Conservation (phyloP, 2,797 vertebrate genomes). For the Sebastes goodei region DNA sequence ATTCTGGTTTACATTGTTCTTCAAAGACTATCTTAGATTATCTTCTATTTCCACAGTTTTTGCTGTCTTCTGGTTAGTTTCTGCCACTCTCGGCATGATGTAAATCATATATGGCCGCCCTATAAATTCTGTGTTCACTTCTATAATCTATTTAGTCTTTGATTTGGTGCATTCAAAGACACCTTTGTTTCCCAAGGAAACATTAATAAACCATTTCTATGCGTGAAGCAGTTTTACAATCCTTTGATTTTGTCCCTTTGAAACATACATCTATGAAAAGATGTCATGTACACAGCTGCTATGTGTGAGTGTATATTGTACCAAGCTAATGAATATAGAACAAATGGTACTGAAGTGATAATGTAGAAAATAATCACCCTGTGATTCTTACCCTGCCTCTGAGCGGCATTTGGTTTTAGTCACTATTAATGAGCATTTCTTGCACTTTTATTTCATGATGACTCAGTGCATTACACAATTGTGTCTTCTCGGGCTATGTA, state of each 20-base stretch:
- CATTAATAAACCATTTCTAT: conserved; percentile 71
- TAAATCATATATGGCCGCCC: conserved; percentile 58
- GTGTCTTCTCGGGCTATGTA: neutral
- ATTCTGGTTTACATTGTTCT: neutral
- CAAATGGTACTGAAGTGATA: conserved; percentile 62
- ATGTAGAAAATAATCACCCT: conserved; percentile 62
- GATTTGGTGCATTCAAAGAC: conserved; percentile 74
- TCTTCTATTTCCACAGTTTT: neutral
- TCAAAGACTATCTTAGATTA: neutral
- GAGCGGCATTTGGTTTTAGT: conserved; percentile 49
- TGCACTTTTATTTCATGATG: conserved; percentile 27
- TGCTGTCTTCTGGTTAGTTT: neutral
- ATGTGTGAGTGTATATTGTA: conserved; percentile 29
- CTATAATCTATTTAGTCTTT: conserved; percentile 70
- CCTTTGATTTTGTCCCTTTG: conserved; percentile 79
- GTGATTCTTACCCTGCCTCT: conserved; percentile 44
- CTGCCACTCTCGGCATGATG: conserved; percentile 12
- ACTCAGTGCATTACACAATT: conserved; percentile 24
- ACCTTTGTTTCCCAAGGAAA: conserved; percentile 76
- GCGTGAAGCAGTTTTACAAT: conserved; percentile 63
- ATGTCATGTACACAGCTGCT: conserved; percentile 68
- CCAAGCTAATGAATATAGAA: conserved; percentile 65
- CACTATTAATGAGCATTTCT: conserved; percentile 49
- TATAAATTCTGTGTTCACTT: conserved; percentile 51
- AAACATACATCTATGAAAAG: conserved; percentile 68